Conservation (phyloP, 2,888 invertebrate species). For the Mythimna loreyi region DNA sequence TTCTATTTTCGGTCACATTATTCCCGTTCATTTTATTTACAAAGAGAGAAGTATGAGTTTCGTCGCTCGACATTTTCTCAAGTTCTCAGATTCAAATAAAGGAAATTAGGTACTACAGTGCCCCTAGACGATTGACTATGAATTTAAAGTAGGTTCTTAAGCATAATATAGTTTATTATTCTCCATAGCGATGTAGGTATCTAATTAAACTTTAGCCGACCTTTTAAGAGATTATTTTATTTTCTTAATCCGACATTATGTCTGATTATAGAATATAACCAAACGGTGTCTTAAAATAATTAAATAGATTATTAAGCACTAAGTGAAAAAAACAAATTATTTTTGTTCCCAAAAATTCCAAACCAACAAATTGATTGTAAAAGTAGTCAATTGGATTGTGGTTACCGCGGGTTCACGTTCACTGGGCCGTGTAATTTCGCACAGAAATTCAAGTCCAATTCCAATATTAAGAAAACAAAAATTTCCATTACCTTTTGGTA, state of each 20-base stretch:
- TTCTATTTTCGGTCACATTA: conserved; percentile 32
- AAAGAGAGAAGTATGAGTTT: conserved; percentile 35
- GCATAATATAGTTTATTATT: conserved; percentile 17
- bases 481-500: conserved; percentile 72
- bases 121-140: conserved; percentile 52
- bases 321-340: conserved; percentile 49
- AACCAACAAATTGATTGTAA: conserved; percentile 69
- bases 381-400: conserved; percentile 75
- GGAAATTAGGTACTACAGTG: conserved; percentile 51
- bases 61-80: conserved; percentile 33
- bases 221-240: background rate
- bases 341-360: conserved; percentile 61
- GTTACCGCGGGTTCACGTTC: conserved; percentile 68
- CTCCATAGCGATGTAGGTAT: background rate
- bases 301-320: conserved; percentile 2
- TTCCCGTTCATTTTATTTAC: conserved; percentile 35
- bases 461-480: conserved; percentile 60
- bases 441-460: conserved; percentile 57
- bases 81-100: conserved; percentile 51
- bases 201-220: background rate
- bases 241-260: background rate
- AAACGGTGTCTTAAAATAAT: conserved; percentile 2
- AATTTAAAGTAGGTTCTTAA: conserved; percentile 51
- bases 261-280: background rate
- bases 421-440: conserved; percentile 70